Percentiles rank a stretch among this genome's conserved stretches.
phyloP scores from a whole-genome alignment of 1,140 invertebrate species.

The Caenorhabditis briggsae region DNA sequence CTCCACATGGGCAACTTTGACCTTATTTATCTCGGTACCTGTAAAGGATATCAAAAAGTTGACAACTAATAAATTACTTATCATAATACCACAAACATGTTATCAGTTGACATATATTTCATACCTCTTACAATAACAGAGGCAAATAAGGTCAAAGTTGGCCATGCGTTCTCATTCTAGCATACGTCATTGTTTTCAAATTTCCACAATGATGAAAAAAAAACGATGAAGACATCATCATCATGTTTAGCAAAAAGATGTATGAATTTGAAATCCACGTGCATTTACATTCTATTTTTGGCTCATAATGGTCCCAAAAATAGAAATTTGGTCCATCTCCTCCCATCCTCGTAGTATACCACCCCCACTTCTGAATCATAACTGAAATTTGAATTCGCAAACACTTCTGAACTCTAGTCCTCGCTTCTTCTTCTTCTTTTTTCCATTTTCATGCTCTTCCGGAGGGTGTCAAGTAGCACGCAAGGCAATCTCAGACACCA shows the following conservation, averaged over 20 bases:
- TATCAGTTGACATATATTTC: no score
- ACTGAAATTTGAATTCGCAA: slow-evolving; percentile 45
- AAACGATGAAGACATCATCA: no score
- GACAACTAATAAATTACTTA: no score
- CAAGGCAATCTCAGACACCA: slow-evolving; percentile 17
- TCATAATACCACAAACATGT: no score
- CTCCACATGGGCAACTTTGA: no score
- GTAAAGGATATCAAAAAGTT: no score
- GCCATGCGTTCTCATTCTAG: no score
- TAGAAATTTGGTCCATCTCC: neutral
- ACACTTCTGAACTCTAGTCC: slow-evolving; percentile 7
- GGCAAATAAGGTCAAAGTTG: no score
- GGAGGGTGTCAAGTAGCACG: slow-evolving; percentile 47
- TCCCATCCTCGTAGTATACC: neutral
- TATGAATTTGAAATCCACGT: neutral
- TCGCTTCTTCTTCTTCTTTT: slow-evolving; percentile 1
- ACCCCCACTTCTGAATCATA: neutral
- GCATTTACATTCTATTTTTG: slow-evolving; percentile 17
- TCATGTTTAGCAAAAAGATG: neutral
- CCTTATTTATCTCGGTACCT: no score
- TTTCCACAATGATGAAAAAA: no score
- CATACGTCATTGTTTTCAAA: no score
- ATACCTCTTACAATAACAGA: no score
- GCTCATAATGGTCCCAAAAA: slow-evolving; percentile 12
- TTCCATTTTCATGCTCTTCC: slow-evolving; percentile 9